phyloP scores from a whole-genome alignment of 2,888 invertebrate genomes.

The Tridacna crocea region DNA sequence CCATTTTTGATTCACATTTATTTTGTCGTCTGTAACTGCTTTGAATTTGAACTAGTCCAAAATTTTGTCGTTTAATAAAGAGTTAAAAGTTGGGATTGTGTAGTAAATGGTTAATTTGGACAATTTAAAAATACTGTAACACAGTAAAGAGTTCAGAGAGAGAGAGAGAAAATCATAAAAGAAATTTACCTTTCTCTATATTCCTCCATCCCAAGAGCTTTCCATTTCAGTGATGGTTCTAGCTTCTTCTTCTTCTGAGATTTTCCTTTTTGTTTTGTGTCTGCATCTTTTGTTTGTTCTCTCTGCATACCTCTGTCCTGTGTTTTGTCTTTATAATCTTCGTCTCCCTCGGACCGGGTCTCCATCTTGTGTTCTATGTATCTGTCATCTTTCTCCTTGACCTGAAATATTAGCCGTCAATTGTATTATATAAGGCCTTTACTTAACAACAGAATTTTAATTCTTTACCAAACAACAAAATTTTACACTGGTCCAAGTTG shows the following conservation, averaged over 20 bases:
- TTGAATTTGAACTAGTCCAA: neutral
- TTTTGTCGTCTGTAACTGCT: neutral
- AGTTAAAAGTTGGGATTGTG: too few species aligned
- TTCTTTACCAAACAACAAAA: too few species aligned
- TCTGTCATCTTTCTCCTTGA: slow-evolving; percentile 65
- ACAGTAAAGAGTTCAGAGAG: neutral
- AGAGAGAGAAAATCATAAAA: neutral
- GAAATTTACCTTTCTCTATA: slow-evolving; percentile 64
- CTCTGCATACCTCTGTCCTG: slow-evolving; percentile 61
- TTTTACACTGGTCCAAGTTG: too few species aligned
- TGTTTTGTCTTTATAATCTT: slow-evolving; percentile 62
- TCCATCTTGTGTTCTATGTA: slow-evolving; percentile 59
- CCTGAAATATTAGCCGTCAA: slow-evolving; percentile 11
- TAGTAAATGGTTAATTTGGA: too few species aligned
- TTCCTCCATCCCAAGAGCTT: slow-evolving; percentile 79
- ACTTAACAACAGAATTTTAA: too few species aligned
- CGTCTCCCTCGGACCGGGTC: slow-evolving; percentile 61
- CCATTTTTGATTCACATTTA: neutral
- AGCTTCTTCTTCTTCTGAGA: slow-evolving; percentile 77
- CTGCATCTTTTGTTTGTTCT: slow-evolving; percentile 69
- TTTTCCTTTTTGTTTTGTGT: slow-evolving; percentile 70
- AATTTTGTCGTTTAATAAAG: too few species aligned
- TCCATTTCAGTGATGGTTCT: slow-evolving; percentile 83
- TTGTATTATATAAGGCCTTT: too few species aligned
- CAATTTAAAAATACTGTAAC: neutral